Conservation (phyloP, 2,888 invertebrate species). For the Pseudococcus viburni region DNA sequence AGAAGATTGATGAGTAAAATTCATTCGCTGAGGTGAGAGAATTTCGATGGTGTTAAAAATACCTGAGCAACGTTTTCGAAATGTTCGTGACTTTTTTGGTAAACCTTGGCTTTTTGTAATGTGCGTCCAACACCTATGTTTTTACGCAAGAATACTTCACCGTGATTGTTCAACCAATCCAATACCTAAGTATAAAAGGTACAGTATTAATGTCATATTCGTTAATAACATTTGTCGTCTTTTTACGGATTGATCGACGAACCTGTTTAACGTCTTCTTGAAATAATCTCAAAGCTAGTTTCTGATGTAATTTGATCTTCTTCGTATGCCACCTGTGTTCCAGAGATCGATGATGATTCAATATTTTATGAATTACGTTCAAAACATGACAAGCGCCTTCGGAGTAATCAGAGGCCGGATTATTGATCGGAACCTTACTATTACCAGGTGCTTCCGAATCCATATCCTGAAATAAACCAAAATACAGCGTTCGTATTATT, state of each 20-base stretch:
- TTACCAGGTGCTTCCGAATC: slow-evolving; percentile 68
- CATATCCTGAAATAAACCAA: slow-evolving; percentile 66
- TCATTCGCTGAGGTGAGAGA: background rate
- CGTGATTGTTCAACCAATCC: slow-evolving; percentile 97
- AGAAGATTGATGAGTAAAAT: background rate
- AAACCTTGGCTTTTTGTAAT: slow-evolving; percentile 93
- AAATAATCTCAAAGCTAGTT: slow-evolving; percentile 90
- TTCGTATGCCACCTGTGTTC: slow-evolving; percentile 97
- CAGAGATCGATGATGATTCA: slow-evolving; percentile 93
- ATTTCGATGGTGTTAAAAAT: slow-evolving; percentile 67
- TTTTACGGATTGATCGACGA: slow-evolving; percentile 62
- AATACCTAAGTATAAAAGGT: slow-evolving; percentile 78
- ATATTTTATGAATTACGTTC: slow-evolving; percentile 95
- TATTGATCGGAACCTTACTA: slow-evolving; percentile 70
- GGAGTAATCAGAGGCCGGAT: slow-evolving; percentile 94
- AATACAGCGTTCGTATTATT: background rate
- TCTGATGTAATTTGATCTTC: slow-evolving; percentile 94
- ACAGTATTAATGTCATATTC: background rate
- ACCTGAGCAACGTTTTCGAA: slow-evolving; percentile 98
- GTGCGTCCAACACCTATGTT: slow-evolving; percentile 97
- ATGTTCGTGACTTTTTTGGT: slow-evolving; percentile 98
- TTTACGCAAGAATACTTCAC: slow-evolving; percentile 95
- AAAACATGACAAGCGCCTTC: slow-evolving; percentile 96
- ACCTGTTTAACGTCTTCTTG: slow-evolving; percentile 98
- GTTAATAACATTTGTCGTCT: background rate